phyloP scores from a whole-genome alignment of 1,140 invertebrate genomes.

The Elymnias hypermnestra region DNA sequence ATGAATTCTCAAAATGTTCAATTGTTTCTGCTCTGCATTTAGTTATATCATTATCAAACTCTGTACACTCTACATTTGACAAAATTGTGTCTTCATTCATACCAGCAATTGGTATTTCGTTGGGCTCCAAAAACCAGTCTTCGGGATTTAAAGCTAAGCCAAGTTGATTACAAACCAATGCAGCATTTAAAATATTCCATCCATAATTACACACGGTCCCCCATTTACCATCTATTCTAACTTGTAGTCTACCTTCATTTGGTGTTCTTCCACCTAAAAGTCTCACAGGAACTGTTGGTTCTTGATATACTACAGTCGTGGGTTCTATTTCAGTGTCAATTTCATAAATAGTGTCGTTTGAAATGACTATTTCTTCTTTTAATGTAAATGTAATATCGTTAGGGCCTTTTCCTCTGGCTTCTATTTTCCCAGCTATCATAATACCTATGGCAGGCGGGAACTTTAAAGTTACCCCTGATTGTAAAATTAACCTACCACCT shows the following conservation, averaged over 20 bases:
- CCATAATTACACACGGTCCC: constrained; percentile 98
- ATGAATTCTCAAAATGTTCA: constrained; percentile 92
- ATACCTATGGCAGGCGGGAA: constrained; percentile 96
- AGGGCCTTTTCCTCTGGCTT: constrained; percentile 86
- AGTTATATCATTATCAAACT: constrained; percentile 94
- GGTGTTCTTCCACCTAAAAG: constrained; percentile 85
- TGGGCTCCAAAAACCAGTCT: constrained; percentile 91
- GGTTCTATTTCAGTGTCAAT: constrained; percentile 76
- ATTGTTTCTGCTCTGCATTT: constrained; percentile 88
- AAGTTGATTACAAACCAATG: constrained; percentile 96
- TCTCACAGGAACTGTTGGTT: constrained; percentile 81
- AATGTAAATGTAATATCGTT: constrained; percentile 87
- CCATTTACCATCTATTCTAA: constrained; percentile 90
- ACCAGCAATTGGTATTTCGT: constrained; percentile 87
- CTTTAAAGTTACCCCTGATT: constrained; percentile 90
- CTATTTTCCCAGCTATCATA: constrained; percentile 95
- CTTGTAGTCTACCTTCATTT: constrained; percentile 88
- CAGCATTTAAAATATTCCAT: constrained; percentile 95
- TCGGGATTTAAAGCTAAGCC: constrained; percentile 94
- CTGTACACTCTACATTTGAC: constrained; percentile 93
- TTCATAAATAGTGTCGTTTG: constrained; percentile 79
- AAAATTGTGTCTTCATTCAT: constrained; percentile 86
- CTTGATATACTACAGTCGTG: constrained; percentile 74
- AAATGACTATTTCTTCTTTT: constrained; percentile 83
- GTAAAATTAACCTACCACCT: constrained; percentile 89